phyloP scores from a whole-genome alignment of 2,797 vertebrate species.

The Pantherophis vulpinus region DNA sequence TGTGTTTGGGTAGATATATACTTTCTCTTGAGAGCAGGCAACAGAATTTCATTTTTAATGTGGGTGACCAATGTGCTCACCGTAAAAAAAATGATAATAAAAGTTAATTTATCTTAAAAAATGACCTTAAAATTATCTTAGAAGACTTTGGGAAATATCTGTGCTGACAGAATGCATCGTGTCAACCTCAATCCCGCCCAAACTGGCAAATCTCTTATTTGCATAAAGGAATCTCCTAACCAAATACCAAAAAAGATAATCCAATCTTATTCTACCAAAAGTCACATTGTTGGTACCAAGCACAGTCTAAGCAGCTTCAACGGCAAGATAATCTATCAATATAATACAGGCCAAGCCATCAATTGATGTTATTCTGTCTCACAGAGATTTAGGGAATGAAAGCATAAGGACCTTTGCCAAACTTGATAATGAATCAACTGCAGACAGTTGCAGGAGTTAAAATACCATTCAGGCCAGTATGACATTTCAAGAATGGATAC shows the following conservation, averaged over 20 bases:
- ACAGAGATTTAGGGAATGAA: not conserved
- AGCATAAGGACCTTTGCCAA: not conserved
- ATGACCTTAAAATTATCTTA: too few relatives aligned
- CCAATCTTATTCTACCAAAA: not conserved
- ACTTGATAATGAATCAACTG: not conserved
- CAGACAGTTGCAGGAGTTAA: not conserved
- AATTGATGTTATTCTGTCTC: not conserved
- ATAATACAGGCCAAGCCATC: not conserved
- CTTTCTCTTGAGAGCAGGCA: too few relatives aligned
- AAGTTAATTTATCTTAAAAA: too few relatives aligned
- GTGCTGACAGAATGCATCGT: not conserved
- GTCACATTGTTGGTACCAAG: not conserved
- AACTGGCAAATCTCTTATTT: not conserved
- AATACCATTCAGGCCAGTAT: not conserved
- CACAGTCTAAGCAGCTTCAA: not conserved
- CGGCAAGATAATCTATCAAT: not conserved
- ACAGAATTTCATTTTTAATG: too few relatives aligned
- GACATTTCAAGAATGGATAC: not conserved
- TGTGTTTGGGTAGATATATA: too few relatives aligned
- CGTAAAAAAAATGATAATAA: too few relatives aligned
- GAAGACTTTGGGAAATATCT: not conserved
- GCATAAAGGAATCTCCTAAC: not conserved
- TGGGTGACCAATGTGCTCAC: too few relatives aligned
- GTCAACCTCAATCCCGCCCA: not conserved
- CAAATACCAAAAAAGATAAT: not conserved